These are phyloP conservation scores for Eupithecia subfuscata DNA, from an alignment of 2,888 invertebrate species.

Conservation along the genomic window DNA sequence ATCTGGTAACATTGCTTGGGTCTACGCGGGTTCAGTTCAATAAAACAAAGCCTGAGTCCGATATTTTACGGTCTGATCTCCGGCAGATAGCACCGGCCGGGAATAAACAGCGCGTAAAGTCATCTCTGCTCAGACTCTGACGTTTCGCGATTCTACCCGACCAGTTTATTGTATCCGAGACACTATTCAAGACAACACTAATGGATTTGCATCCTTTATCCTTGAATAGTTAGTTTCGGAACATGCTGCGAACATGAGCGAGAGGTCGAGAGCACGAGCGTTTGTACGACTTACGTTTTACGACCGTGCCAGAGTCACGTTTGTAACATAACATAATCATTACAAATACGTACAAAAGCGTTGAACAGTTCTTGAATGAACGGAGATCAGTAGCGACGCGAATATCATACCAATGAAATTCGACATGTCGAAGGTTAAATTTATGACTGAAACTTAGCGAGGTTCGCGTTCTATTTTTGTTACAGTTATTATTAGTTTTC, in stretches of 20 bases:
- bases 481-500: slow-evolving; percentile 8
- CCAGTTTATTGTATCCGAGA: slow-evolving; percentile 24
- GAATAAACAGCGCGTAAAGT: slow-evolving; percentile 71
- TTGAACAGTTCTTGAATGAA: slow-evolving; percentile 40
- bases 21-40: slow-evolving; percentile 62
- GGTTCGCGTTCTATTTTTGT: slow-evolving; percentile 24
- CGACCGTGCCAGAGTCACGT: slow-evolving; percentile 51
- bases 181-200: slow-evolving; percentile 21
- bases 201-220: slow-evolving; percentile 21
- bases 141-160: slow-evolving; percentile 26
- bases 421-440: slow-evolving; percentile 22
- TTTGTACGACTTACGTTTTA: slow-evolving; percentile 42
- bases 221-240: slow-evolving; percentile 26
- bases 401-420: slow-evolving; percentile 24
- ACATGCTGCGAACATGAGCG: slow-evolving; percentile 37
- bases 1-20: slow-evolving; percentile 56
- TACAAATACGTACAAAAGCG: slow-evolving; percentile 38
- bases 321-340: slow-evolving; percentile 47
- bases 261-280: slow-evolving; percentile 48
- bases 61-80: slow-evolving; percentile 71
- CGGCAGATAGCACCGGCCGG: slow-evolving; percentile 57
- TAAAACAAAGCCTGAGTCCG: slow-evolving; percentile 69
- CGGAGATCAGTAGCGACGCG: slow-evolving; percentile 24
- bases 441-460: slow-evolving; percentile 21
- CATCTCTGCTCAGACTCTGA: slow-evolving; percentile 55